Base-by-base conservation (phyloP, 2,888 invertebrate species). In the Drosophila tripunctata region DNA sequence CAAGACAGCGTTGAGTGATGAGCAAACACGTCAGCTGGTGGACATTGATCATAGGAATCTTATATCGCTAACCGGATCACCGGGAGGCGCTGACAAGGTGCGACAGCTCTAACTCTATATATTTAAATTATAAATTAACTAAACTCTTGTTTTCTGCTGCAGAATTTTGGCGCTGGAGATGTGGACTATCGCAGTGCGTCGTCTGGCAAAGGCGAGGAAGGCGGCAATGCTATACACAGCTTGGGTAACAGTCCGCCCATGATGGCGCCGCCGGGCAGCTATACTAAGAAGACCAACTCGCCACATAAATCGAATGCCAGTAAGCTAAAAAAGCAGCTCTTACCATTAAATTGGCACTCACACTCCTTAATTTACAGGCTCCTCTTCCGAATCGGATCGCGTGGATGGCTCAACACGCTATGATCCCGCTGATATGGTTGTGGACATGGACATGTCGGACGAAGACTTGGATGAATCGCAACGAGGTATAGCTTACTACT, bases 401-500 rank as follows among this genome's bases (percentile, higher is more conserved):
- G 84, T 90, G n/a, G 90, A 90, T 60, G 71, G 78, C 1, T 79
- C 80, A 15, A 63, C 80, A 14, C 87, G 88, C 3, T 91, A 90
- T 76, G 91, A 90, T 43, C 93, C 93, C 0, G 90, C 93, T 8
- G 96, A 96, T 82, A 96, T 95, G 87, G 94, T 95, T 3, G 95
- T 96, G 62, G 96, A 97, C 75, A 96, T 96, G 96, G 96, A 96
- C 74, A 93, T 97, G 89, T 96, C 96, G 8, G 96, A 96, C 80
- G 96, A 96, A 43, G 96, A 96, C 79, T 73, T 89, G 31, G 91
- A 91, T 40, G 91, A 91, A 58, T 87, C 90, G n/a, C 80, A 88
- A 56, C 85, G 88, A 91, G 91, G 91, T 91, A 87, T 30, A 6
- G 17, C 12, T 1, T 8, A 45, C n/a, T n/a, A 2, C 5, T 21